phyloP scores from a whole-genome alignment of 1,140 invertebrate species.

The Zeugodacus cucurbitae region DNA sequence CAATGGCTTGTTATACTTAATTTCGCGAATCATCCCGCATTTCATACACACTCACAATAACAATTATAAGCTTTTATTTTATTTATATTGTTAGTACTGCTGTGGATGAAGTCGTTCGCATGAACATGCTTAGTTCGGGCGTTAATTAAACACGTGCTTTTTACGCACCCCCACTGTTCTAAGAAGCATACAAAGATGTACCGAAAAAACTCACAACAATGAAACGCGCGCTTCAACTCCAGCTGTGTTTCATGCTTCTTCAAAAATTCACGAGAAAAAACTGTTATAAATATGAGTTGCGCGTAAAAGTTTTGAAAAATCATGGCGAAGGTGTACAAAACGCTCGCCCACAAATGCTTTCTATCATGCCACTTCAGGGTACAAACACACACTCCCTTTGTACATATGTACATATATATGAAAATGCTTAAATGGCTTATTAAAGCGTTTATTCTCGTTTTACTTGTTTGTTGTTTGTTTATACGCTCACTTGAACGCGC shows the following conservation, averaged over 20 bases:
- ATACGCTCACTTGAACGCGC: not conserved
- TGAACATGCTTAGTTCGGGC: not conserved
- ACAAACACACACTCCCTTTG: not conserved
- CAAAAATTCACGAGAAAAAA: not conserved
- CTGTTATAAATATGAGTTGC: not conserved
- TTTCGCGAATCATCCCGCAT: not conserved
- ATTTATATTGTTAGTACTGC: not conserved
- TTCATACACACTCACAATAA: too few relatives aligned
- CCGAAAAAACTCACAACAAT: not conserved
- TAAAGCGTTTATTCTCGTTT: not conserved
- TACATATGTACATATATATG: not conserved
- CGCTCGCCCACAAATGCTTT: not conserved
- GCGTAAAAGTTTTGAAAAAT: not conserved
- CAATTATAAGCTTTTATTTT: not conserved
- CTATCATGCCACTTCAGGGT: not conserved
- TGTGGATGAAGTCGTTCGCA: not conserved
- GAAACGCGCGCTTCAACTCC: not conserved
- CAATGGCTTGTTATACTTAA: not conserved
- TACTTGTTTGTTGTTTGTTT: not conserved
- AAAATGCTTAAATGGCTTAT: not conserved
- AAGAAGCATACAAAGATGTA: not conserved
- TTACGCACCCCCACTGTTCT: not conserved
- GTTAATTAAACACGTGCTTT: constrained; percentile 38
- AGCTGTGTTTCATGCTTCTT: not conserved
- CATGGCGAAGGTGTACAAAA: not conserved